phyloP scores from a whole-genome alignment of 2,888 invertebrate species.

The Seladonia tumulorum region DNA sequence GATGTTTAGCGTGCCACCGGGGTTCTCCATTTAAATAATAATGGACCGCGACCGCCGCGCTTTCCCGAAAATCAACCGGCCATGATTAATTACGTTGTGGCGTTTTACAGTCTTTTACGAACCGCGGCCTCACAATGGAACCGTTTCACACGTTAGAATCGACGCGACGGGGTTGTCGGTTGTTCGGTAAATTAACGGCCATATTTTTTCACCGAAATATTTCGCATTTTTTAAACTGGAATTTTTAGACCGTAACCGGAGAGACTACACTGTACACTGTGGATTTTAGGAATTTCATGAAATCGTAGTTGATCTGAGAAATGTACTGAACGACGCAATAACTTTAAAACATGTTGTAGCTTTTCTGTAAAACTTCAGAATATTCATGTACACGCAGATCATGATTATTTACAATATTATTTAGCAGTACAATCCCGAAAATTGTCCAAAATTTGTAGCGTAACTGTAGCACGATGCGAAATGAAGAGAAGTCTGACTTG shows the following conservation, averaged over 20 bases:
- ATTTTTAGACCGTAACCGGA: background rate
- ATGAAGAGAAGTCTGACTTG: too few relatives aligned
- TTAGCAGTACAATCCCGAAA: too few relatives aligned
- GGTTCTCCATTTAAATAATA: constrained; percentile 26
- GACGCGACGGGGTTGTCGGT: background rate
- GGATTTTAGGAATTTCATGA: background rate
- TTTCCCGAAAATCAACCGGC: background rate
- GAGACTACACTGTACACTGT: background rate
- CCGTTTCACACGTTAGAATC: background rate
- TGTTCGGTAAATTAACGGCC: background rate
- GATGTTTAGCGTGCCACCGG: constrained; percentile 36
- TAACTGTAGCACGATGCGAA: too few relatives aligned
- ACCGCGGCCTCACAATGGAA: background rate
- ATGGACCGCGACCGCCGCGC: background rate
- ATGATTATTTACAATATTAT: too few relatives aligned
- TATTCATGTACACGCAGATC: too few relatives aligned
- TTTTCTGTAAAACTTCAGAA: too few relatives aligned
- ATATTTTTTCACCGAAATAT: background rate
- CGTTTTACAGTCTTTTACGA: background rate
- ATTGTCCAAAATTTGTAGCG: too few relatives aligned
- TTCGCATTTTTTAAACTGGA: background rate
- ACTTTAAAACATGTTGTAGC: too few relatives aligned
- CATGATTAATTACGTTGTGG: background rate
- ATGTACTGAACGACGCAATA: too few relatives aligned
- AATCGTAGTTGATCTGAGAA: too few relatives aligned